Base-by-base conservation (phyloP, 2,888 invertebrate genomes). In the Homarus gammarus region DNA sequence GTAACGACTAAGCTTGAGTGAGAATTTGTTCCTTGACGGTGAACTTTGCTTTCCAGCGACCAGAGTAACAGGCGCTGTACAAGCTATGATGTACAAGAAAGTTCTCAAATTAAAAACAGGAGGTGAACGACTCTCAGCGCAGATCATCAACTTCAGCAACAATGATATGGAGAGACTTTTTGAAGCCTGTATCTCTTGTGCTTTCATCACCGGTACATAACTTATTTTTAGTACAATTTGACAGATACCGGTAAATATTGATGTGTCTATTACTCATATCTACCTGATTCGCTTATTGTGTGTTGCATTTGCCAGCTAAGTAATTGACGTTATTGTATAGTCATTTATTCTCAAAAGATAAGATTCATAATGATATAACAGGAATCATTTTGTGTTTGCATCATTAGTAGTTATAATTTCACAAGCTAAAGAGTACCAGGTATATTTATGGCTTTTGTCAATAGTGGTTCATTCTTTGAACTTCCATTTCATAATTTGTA, bases 131-230 rank as follows among this genome's bases (percentile, higher is more conserved):
- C 93, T 94, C 75, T 93, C 94, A 51, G 94, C 94, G 51, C 93
- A 94, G 93, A 94, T 94, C 91, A 93, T 93, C 64, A 93, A 92
- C 79, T 92, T 94, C 85, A 93, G 93, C 91, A 93, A 93, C 84
- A 94, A 94, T 92, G 94, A 94, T 92, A 93, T 93, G 61, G 94
- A 94, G 91, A 92, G 94, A 61, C 92, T 94, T 64, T 94, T 93
- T 92, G 94, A 94, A 70, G 93, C 93, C 44, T 93, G 93, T n/a
- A 93, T 93, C 31, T 92, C 94, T 33, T 93, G 93, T 10, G 93
- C 93, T 49, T 92, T 92, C 82, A 91, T 92, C 92, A 94, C 64
- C 49, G 93, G 93, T 89, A 93, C 93, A 49, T 82, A n/a, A n/a
- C n/a, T n/a, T n/a, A n/a, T n/a, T n/a, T n/a, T 27, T 22, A 10